These are phyloP conservation scores for Regulus satrapa DNA, from an alignment of 2,113 vertebrate species.

Conservation along the genomic window DNA sequence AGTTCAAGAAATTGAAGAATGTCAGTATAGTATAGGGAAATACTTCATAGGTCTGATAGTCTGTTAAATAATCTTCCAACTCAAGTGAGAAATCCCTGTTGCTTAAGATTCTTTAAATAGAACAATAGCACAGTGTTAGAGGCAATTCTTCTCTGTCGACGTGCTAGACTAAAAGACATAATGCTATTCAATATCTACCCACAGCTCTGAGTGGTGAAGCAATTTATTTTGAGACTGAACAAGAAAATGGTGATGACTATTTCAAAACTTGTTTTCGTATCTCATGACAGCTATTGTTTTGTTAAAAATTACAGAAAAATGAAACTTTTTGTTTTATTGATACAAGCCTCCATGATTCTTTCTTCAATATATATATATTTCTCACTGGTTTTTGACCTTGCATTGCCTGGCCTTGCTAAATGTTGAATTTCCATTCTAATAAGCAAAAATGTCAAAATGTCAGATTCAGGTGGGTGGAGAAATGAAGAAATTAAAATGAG, in stretches of 20 bases:
- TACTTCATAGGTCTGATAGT: not conserved
- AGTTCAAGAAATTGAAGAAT: not conserved
- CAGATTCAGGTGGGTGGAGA: not conserved
- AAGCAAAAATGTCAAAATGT: not conserved
- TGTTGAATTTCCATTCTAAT: not conserved
- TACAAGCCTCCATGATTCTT: not conserved
- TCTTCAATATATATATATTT: not conserved
- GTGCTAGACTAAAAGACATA: not conserved
- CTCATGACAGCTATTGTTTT: not conserved
- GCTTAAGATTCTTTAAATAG: conserved; percentile 30
- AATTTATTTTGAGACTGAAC: not conserved
- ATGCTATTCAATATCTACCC: not conserved
- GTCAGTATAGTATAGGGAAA: not conserved
- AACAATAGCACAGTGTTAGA: not conserved
- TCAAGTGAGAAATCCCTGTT: not conserved
- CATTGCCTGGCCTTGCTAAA: not conserved
- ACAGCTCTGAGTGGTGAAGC: not conserved
- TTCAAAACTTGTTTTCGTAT: not conserved
- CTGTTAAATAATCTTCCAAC: conserved; percentile 16
- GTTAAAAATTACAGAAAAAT: not conserved
- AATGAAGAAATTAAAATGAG: not conserved
- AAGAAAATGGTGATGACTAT: not conserved
- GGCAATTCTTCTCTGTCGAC: not conserved
- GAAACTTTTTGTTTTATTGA: not conserved
- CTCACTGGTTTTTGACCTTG: not conserved